Evolutionary conservation across 92 coral and sea anemone species (phyloP).

Genomic region (Pocillopora grandis): DNA sequence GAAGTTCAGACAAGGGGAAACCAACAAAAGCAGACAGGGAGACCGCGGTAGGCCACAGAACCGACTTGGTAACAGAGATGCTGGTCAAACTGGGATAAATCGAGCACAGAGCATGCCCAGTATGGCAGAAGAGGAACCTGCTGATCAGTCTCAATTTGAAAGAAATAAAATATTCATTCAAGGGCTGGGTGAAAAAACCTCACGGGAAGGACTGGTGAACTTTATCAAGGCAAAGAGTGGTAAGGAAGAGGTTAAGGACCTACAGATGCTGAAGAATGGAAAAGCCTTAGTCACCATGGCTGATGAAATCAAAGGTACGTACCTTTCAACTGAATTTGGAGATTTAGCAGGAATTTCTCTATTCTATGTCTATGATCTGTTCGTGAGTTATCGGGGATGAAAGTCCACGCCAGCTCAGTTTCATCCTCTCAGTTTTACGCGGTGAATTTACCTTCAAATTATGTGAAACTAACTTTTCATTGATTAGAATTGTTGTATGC

Average conservation of each 20-base stretch:
- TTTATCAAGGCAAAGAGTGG: slow-evolving; percentile 67
- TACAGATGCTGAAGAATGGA: slow-evolving; percentile 32
- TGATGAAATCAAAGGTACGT: slow-evolving; percentile 10
- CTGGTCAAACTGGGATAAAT: background rate
- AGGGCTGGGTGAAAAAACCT: slow-evolving; percentile 57
- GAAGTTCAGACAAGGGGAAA: background rate
- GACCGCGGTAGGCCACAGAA: background rate
- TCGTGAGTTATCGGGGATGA: too few species aligned
- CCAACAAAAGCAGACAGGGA: background rate
- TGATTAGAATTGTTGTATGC: too few species aligned
- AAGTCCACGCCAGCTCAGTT: too few species aligned
- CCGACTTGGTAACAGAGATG: too few species aligned
- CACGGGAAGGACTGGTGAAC: slow-evolving; percentile 52
- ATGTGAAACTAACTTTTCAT: too few species aligned
- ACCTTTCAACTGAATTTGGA: background rate
- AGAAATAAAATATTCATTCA: slow-evolving; percentile 47
- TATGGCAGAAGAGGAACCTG: background rate
- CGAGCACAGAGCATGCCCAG: background rate
- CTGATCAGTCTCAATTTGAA: slow-evolving; percentile 21
- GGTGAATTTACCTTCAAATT: too few species aligned
- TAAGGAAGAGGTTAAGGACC: slow-evolving; percentile 41
- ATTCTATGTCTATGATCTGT: too few species aligned
- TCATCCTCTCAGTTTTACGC: too few species aligned
- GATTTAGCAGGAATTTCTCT: slow-evolving; percentile 1
- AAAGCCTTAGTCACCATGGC: slow-evolving; percentile 52